Percentiles rank a stretch among this genome's conserved stretches.
Evolutionary conservation across 1,140 invertebrate genomes (phyloP).

Genomic region (Achroia grisella): DNA sequence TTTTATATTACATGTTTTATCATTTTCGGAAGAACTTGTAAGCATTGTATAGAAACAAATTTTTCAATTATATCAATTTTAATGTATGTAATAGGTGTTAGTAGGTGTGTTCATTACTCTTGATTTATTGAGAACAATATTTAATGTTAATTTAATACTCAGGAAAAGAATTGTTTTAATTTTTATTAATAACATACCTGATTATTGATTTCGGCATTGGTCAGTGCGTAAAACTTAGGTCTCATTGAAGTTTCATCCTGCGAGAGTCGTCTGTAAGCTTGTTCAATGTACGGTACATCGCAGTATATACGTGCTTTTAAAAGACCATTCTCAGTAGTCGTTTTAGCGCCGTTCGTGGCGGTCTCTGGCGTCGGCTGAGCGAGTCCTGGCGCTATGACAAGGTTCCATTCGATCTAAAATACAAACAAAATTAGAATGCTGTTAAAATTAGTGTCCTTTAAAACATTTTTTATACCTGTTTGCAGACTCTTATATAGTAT

Average conservation of each 20-base stretch:
- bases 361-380: slow-evolving; percentile 39
- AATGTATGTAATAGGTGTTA: too few species aligned
- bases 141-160: too few species aligned
- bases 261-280: slow-evolving; percentile 82
- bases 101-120: too few species aligned
- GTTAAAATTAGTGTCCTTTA: neutral
- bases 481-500: neutral
- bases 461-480: neutral
- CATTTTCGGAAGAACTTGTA: too few species aligned
- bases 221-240: slow-evolving; percentile 91
- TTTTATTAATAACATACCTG: slow-evolving; percentile 51
- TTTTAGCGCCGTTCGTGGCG: slow-evolving; percentile 29
- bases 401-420: slow-evolving; percentile 86
- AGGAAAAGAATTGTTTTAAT: neutral
- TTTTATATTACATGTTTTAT: too few species aligned
- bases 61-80: too few species aligned
- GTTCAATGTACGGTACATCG: slow-evolving; percentile 86
- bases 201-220: slow-evolving; percentile 83
- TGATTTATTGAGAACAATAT: too few species aligned
- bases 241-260: slow-evolving; percentile 85
- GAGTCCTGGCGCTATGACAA: slow-evolving; percentile 78
- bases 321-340: slow-evolving; percentile 40
- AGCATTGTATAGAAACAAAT: too few species aligned
- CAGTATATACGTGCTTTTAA: slow-evolving; percentile 78
- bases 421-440: slow-evolving; percentile 4